Evolutionary conservation across 1,140 invertebrate species (phyloP).

Genomic region (Galendromus occidentalis): DNA sequence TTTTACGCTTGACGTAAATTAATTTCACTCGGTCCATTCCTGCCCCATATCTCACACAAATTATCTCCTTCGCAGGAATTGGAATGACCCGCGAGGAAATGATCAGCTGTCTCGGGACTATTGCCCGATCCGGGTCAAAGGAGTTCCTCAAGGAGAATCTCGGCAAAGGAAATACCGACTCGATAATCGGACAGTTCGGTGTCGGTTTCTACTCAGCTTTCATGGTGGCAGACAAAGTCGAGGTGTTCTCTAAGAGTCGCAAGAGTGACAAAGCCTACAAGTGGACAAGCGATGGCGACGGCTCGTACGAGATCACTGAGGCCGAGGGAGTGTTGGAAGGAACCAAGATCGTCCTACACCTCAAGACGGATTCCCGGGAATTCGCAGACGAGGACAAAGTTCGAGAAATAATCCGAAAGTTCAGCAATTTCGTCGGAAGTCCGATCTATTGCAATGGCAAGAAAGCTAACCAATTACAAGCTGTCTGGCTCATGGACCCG

Average conservation of each 20-base stretch:
- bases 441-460: conserved; percentile 78
- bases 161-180: not conserved
- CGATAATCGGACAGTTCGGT: conserved; percentile 90
- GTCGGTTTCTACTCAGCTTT: conserved; percentile 95
- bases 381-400: conserved; percentile 60
- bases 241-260: conserved; percentile 55
- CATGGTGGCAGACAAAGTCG: conserved; percentile 85
- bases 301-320: conserved; percentile 67
- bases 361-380: conserved; percentile 65
- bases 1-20: too few species aligned
- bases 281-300: conserved; percentile 71
- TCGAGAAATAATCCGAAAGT: conserved; percentile 71
- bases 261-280: conserved; percentile 41
- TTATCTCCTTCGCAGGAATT: conserved; percentile 53
- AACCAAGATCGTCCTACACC: conserved; percentile 76
- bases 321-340: conserved; percentile 60
- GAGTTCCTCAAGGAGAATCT: conserved; percentile 23
- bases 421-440: conserved; percentile 87
- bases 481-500: conserved; percentile 76
- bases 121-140: conserved; percentile 84
- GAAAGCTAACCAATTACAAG: conserved; percentile 49
- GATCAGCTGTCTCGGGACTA: conserved; percentile 73
- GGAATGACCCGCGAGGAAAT: conserved; percentile 86
- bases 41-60: too few species aligned
- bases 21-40: too few species aligned